Evolutionary conservation across 2,888 invertebrate genomes (phyloP), one percentile per base, ranked within the genome.

Genomic region (Chamaedrilus cognettii): DNA sequence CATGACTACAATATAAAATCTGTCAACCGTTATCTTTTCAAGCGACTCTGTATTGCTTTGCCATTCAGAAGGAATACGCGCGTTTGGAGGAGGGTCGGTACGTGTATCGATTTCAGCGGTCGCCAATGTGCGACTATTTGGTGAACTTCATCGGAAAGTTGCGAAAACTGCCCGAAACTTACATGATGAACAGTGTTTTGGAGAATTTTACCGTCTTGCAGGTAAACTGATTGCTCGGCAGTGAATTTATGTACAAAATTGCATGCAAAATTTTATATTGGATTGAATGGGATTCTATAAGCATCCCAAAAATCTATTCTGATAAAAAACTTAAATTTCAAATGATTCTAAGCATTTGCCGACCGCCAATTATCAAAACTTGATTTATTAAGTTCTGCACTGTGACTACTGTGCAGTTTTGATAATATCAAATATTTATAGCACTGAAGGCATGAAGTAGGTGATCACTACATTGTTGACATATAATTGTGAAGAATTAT

Each of bases 111-210:
- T 96, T 99, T 82, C 92, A 94, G 84, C 90, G 96, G 78, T 98
- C 97, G 76, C 96, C 97, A 5, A 98, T 99, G 98, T 99, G 99
- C 88, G 99, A 99, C 86, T 99, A 99, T 87, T 98, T 99, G 98
- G 97, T 98, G 85, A 97, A 97, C 87, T 99, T 99, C 86, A 97
- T 99, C 83, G 95, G 96, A 87, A 98, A 99, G 87, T 89, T 99
- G 78, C 98, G 97, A 86, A 94, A 96, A 86, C 88, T 99, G 83
- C 96, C 96, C 75, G 96, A 97, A 87, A 96, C 96, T 87, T 96
- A 96, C 86, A 95, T 96, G 94, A 99, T 98, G 97, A 99, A 99
- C 87, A 96, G 95, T 86, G 99, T 99, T 69, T 89, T 99, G 82
- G 99, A 99, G 87, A 99, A 99, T 87, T 99, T 99, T 87, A 99